Evolutionary conservation across 2,113 vertebrate genomes (phyloP).

Genomic region (Terrapene triunguis): DNA sequence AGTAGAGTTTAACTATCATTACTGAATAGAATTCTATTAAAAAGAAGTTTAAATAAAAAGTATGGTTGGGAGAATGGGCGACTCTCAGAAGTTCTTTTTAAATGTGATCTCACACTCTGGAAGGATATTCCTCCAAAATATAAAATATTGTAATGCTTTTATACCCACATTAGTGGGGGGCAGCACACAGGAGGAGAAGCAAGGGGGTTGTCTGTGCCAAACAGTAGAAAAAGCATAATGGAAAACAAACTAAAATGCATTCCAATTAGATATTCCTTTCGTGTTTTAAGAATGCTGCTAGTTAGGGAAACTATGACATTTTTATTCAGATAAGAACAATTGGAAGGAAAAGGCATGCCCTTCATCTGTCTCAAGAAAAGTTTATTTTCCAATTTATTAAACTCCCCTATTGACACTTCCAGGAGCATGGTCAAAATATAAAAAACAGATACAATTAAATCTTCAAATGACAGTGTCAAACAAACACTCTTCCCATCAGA

Average conservation of each 20-base stretch:
- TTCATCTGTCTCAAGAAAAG: neutral
- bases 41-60: neutral
- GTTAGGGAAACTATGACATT: neutral
- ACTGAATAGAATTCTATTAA: neutral
- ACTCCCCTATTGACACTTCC: neutral
- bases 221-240: neutral
- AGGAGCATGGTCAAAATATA: neutral
- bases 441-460: slow-evolving; percentile 3
- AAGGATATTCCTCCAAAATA: neutral
- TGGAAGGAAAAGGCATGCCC: neutral
- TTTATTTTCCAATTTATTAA: neutral
- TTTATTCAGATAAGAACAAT: neutral
- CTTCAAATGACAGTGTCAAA: neutral
- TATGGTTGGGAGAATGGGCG: neutral
- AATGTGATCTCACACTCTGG: neutral
- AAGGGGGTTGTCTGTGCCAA: neutral
- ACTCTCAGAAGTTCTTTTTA: neutral
- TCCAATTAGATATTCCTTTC: neutral
- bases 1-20: neutral
- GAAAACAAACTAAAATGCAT: neutral
- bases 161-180: neutral
- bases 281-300: neutral
- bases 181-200: neutral
- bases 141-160: neutral
- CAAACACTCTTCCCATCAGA: neutral